Evolutionary conservation across 2,113 vertebrate genomes (phyloP), one percentile per base, ranked within the genome.

Genomic region (Bufo gargarizans): DNA sequence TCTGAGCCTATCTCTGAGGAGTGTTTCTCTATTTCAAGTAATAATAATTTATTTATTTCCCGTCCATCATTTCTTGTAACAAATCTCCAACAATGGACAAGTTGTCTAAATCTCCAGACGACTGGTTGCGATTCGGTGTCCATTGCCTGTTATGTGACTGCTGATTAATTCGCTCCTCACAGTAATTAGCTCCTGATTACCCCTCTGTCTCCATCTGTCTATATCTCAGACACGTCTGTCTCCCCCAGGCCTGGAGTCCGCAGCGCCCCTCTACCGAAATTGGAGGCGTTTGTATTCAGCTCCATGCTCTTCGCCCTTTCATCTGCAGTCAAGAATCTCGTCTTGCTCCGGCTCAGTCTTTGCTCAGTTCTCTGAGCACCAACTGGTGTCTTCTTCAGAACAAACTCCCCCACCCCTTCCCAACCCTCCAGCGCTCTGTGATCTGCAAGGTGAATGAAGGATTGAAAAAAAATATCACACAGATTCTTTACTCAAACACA

Each of bases 371-470:
- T 58, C 53, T 58, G 55, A 33, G 22, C 71, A 74, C 77, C 77
- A 58, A 80, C 77, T 80, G 53, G 50, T 58, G 77, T 80, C 77
- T 58, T 58, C 77, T 58, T 58, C 77, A 80, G 22, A 58, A 80
- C 53, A 13, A 33, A 22, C 76, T n/a, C 49, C 76, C 76, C 19
- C 50, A 14, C 10, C 22, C n/a, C 33, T 33, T 33, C 33, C 33
- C 33, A 33, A 33, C 50, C 53, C 77, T 58, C 77, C 53, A 58
- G 12, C 56, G 0, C 56, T 58, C 22, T 80, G 77, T 58, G 53
- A 80, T 80, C 55, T 22, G 77, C 12, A 58, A 80, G n/a, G n/a
- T 56, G 50, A 79, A n/a, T 43, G 71, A 79, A 55, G 77, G 53
- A 79, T 56, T 79, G 19, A 33, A 17, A 9, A 74, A 19, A 16